Base-by-base conservation (phyloP, 1,140 invertebrate genomes). In the Capitella teleta region DNA sequence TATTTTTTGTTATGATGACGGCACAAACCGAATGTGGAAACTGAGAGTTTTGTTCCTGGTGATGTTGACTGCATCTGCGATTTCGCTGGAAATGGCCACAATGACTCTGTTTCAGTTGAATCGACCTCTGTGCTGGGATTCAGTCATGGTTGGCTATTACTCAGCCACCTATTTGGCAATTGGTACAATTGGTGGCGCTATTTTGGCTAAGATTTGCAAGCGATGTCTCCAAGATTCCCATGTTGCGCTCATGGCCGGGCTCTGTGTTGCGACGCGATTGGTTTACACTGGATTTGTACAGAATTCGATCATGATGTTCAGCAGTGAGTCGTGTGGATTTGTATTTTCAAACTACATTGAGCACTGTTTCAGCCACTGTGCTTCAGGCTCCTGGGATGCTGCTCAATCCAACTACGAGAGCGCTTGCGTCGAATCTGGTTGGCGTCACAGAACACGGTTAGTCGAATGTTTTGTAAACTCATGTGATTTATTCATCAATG, bases 61-160 rank as follows among this genome's bases (percentile, higher is more conserved):
- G 14, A 45, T 51, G 21, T 51, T 51, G 30, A 10, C 46, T 21
- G 21, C 19, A 30, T 36, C 23, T 26, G 28, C 36, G 10, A n/a
- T 40, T 14, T 25, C 16, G 4, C 21, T 51, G 8, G 50, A 45
- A 18, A 16, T 24, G 24, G 21, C 14, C 23, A 24, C 46, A 21
- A 24, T 21, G 19, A 47, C 42, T 5, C 42, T 51, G 28, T 51
- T 51, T 25, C 12, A 47, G 40, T 30, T 47, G 41, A 51, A 51
- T 24, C 25, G 41, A 2, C 50, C 50, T 12, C 43, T 51, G 2
- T 51, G 50, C 28, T 47, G 41, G 50, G 34, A 16, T 12, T 19
- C 19, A 6, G 12, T 21, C 19, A 24, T 28, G 10, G 28, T 51
- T 28, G 50, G 50, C 14, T 16, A 32, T 25, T 51, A 46, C 28